Evolutionary conservation across 53 echinoderm and acorn worm genomes (phyloP).

Genomic region (Apostichopus leukothele): DNA sequence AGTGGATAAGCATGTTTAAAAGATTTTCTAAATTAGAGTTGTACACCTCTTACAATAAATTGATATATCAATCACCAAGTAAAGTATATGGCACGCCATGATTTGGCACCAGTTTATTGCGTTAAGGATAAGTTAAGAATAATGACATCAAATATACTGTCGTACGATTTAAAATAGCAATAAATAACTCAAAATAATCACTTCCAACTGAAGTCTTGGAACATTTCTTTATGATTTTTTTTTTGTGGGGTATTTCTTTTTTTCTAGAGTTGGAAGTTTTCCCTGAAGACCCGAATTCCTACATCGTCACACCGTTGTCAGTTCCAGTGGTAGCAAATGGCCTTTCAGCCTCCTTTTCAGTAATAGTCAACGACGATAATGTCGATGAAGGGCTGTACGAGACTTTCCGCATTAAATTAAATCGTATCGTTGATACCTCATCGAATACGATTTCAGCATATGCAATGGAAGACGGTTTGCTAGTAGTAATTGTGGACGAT

Average conservation of each 20-base stretch:
- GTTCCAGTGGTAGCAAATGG: neutral
- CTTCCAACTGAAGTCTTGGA: too few species aligned
- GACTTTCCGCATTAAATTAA: constrained; percentile 8
- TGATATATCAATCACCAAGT: too few species aligned
- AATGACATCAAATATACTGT: too few species aligned
- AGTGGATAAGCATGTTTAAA: too few species aligned
- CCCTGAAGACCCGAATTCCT: neutral
- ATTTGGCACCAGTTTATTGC: too few species aligned
- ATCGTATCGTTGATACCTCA: neutral
- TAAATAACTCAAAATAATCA: too few species aligned
- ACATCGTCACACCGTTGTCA: neutral
- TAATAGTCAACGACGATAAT: neutral
- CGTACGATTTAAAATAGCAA: too few species aligned
- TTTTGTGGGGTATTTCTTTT: neutral
- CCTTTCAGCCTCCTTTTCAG: neutral
- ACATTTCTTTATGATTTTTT: too few species aligned
- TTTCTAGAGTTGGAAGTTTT: neutral
- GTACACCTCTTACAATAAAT: too few species aligned
- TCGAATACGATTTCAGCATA: neutral
- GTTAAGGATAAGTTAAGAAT: too few species aligned
- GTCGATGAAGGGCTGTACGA: constrained; percentile 20
- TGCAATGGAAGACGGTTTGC: neutral
- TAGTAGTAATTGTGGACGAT: constrained; percentile 15
- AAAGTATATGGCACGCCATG: too few species aligned
- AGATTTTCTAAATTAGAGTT: too few species aligned